phyloP scores from a whole-genome alignment of 2,888 invertebrate species.

The Brachycybe producta region DNA sequence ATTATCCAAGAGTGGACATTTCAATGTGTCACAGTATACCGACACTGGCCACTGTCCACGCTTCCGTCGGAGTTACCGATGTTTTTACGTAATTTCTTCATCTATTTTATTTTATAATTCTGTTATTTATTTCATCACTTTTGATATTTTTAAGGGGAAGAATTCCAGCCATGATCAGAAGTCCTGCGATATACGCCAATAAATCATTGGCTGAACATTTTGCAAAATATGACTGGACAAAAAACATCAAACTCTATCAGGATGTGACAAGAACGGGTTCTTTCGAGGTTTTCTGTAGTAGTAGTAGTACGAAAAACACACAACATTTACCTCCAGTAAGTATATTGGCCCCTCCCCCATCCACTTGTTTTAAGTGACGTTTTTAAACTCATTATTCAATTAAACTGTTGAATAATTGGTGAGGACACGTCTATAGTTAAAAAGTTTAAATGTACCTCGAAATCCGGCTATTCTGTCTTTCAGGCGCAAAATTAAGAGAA shows the following conservation, averaged over 20 bases:
- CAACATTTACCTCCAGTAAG: conserved; percentile 2
- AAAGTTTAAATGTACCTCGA: no score
- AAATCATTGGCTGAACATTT: conserved; percentile 7
- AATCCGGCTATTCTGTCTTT: no score
- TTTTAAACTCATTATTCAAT: no score
- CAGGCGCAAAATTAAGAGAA: no score
- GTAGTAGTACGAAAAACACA: neutral
- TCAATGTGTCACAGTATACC: conserved; percentile 5
- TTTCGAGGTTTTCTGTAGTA: conserved; percentile 5
- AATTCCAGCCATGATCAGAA: neutral
- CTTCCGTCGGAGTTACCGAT: conserved; percentile 5
- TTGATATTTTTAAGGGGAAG: conserved; percentile 4
- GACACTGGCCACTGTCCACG: conserved; percentile 2
- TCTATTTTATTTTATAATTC: neutral
- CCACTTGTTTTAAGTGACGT: no score
- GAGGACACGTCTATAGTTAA: no score
- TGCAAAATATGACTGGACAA: conserved; percentile 17
- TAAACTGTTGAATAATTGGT: no score
- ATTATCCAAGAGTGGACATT: conserved; percentile 11
- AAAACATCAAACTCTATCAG: conserved; percentile 10
- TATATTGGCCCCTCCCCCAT: no score
- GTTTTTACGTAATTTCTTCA: conserved; percentile 4
- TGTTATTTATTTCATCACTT: neutral
- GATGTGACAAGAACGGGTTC: neutral
- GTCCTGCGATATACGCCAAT: neutral